These are phyloP conservation scores for Pseudomugil gertrudae DNA, from an alignment of 2,797 vertebrate genomes.

Conservation along the genomic window DNA sequence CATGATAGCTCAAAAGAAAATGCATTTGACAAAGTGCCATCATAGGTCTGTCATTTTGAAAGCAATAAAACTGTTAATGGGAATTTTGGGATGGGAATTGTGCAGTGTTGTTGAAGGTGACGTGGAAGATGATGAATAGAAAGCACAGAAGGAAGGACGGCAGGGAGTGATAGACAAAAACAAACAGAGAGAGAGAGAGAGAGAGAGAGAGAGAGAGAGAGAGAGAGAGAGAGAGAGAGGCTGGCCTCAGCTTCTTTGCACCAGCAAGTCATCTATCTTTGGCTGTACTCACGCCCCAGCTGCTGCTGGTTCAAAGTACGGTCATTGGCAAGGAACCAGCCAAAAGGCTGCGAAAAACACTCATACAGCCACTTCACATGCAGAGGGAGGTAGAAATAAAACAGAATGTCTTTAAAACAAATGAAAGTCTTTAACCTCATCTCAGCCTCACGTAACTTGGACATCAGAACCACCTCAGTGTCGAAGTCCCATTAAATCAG, in stretches of 20 bases:
- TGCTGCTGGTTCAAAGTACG: constrained; percentile 87
- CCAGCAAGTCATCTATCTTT: constrained; percentile 76
- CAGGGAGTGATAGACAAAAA: constrained; percentile 32
- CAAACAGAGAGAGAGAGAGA: constrained; percentile 37
- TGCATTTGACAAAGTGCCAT: constrained; percentile 6
- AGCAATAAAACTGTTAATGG: background rate
- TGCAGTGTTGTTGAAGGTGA: constrained; percentile 30
- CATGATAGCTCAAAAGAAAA: constrained; percentile 36
- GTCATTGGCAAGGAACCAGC: constrained; percentile 83
- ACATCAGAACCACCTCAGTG: constrained; percentile 7
- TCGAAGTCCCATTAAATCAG: background rate
- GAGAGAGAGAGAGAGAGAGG: constrained; percentile 43
- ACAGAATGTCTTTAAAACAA: constrained; percentile 74
- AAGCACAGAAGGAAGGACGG: constrained; percentile 14
- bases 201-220: constrained; percentile 45
- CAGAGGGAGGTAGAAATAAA: constrained; percentile 57
- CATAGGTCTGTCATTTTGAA: constrained; percentile 4
- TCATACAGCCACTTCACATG: constrained; percentile 66
- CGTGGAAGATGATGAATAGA: constrained; percentile 38
- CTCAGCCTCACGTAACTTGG: constrained; percentile 34
- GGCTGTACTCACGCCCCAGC: constrained; percentile 79
- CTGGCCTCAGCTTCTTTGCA: constrained; percentile 44
- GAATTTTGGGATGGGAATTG: constrained; percentile 19
- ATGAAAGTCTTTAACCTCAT: constrained; percentile 22
- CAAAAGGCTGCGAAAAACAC: constrained; percentile 67